Percentiles rank a stretch among this genome's conserved stretches.
Evolutionary conservation across 2,113 vertebrate genomes (phyloP).

Genomic region (Monarcha castaneiventris): DNA sequence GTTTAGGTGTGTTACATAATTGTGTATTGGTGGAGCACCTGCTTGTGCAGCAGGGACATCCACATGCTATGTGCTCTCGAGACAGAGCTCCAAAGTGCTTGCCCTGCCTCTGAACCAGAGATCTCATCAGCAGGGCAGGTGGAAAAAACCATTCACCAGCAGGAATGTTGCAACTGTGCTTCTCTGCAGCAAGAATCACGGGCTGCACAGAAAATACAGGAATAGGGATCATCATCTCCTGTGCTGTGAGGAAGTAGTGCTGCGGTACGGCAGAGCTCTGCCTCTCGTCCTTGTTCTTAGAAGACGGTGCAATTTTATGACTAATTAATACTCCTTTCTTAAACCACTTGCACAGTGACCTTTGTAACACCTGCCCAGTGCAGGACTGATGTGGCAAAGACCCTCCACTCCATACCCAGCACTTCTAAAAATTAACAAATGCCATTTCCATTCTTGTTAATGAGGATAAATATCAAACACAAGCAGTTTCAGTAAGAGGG

Average conservation of each 20-base stretch:
- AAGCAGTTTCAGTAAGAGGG: background rate
- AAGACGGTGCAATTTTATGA: background rate
- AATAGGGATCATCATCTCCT: background rate
- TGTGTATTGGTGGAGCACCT: background rate
- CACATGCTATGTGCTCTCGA: rapidly evolving
- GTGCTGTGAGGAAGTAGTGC: background rate
- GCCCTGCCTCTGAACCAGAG: background rate
- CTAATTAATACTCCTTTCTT: background rate
- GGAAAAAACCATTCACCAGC: background rate
- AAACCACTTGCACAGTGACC: background rate
- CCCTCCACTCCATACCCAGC: background rate
- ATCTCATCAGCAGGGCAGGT: background rate
- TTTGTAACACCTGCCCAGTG: background rate
- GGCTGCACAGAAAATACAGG: background rate
- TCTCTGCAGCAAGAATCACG: background rate
- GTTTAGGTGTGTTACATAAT: background rate
- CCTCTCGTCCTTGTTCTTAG: background rate
- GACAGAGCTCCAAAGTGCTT: rapidly evolving
- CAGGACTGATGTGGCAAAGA: background rate
- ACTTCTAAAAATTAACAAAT: background rate
- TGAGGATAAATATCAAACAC: background rate
- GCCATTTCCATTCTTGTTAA: background rate
- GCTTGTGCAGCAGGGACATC: background rate
- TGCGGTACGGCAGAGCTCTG: background rate
- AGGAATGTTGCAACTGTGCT: background rate